phyloP scores from a whole-genome alignment of 2,113 vertebrate species.

The Castor canadensis region DNA sequence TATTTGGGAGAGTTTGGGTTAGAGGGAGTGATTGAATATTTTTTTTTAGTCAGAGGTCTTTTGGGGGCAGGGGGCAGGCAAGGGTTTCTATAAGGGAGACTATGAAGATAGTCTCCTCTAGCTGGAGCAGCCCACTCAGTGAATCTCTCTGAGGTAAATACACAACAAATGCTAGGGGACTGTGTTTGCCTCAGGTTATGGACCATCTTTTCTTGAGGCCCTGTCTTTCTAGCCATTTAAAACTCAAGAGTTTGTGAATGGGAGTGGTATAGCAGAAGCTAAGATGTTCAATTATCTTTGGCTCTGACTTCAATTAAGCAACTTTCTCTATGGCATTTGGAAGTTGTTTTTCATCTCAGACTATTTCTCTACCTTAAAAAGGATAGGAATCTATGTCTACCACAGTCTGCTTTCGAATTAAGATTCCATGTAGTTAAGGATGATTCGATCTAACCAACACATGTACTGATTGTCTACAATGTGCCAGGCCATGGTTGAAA shows the following conservation, averaged over 20 bases:
- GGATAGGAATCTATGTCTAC: background rate
- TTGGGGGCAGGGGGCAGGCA: conserved; percentile 52
- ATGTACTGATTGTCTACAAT: background rate
- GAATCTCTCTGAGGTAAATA: background rate
- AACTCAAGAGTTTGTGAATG: background rate
- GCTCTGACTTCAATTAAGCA: conserved; percentile 29
- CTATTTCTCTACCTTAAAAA: background rate
- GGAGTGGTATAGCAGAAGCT: background rate
- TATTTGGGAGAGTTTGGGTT: conserved; percentile 81
- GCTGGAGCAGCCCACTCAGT: background rate
- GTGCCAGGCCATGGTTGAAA: background rate
- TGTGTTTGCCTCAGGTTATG: background rate
- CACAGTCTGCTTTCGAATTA: background rate
- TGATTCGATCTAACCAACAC: background rate
- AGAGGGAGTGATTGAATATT: conserved; percentile 68
- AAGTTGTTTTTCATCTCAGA: background rate
- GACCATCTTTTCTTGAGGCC: background rate
- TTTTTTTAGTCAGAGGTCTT: conserved; percentile 47
- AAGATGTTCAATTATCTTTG: background rate
- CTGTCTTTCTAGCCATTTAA: background rate
- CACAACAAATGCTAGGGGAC: background rate
- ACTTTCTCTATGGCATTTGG: background rate
- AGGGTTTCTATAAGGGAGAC: conserved; percentile 65
- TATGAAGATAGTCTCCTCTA: background rate
- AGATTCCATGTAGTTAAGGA: background rate